Evolutionary conservation across 2,113 vertebrate genomes (phyloP), one percentile per base, ranked within the genome.

Genomic region (Lampris megalopsis): DNA sequence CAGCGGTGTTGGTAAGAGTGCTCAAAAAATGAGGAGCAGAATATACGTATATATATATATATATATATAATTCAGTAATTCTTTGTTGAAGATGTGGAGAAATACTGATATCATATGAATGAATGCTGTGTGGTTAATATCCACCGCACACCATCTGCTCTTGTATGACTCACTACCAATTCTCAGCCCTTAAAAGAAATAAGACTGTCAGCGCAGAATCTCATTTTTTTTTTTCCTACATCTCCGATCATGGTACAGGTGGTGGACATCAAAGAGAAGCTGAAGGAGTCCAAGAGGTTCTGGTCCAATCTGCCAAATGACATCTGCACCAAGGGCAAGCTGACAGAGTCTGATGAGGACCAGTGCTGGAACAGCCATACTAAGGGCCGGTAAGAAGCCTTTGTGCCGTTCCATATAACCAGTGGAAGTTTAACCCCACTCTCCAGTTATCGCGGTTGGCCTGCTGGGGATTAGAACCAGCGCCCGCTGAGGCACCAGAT

Each of bases 281-380:
- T 99, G 86, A 97, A 96, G 90, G 91, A 97, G 84, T 97, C 97
- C 71, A 98, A 95, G 93, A 96, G 94, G 92, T 97, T 99, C 91
- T 99, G 98, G 98, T 97, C 97, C 10, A 80, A 95, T 0, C 73
- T 99, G 72, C 97, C 98, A 7, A 95, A 98, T 84, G 92, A 94
- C 41, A 96, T 99, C 91, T 99, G 98, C 90, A 94, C 94, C 71
- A 93, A 95, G 1, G 96, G 95, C 48, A 92, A 91, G 1, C 92
- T 98, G 86, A 96, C 96, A 4, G 92, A 92, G 0, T 89, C 93
- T 8, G 91, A 96, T 0, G 96, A 98, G 57, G 97, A 98, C 72
- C 95, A 97, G 52, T 99, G 98, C 91, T 99, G 98, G 98, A 99
- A 99, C 1, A 97, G 98, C 69, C 98, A 98, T 87, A 93, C 94